Conservation (phyloP, 1,140 invertebrate genomes). For the Lethocerus indicus region DNA sequence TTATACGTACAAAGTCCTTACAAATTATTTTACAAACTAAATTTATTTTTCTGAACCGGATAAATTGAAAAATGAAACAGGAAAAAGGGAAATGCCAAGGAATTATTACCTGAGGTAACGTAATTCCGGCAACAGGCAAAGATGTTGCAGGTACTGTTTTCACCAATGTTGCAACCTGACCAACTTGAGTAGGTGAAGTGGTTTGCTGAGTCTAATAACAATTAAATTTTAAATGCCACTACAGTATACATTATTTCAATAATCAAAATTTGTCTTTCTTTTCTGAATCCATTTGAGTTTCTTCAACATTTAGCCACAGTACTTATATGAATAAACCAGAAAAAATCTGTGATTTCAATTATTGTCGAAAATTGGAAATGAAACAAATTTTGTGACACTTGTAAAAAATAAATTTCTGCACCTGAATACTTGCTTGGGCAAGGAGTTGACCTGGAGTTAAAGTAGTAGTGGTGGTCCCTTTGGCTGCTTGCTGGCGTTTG, state of each 20-base stretch:
- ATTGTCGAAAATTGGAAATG: too few relatives aligned
- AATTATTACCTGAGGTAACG: constrained; percentile 16
- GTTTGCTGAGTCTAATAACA: constrained; percentile 22
- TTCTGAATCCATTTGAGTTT: too few relatives aligned
- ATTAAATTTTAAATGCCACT: too few relatives aligned
- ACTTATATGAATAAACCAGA: too few relatives aligned
- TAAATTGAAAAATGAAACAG: not conserved
- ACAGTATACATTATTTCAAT: too few relatives aligned
- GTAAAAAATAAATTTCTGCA: too few relatives aligned
- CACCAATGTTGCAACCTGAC: constrained; percentile 36
- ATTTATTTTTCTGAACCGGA: not conserved
- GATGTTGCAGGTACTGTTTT: constrained; percentile 32
- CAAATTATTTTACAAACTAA: not conserved
- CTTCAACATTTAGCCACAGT: too few relatives aligned
- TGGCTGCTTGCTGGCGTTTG: constrained; percentile 38
- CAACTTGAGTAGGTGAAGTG: constrained; percentile 24
- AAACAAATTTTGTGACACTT: too few relatives aligned
- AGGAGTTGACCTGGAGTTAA: constrained; percentile 34
- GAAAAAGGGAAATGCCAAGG: not conserved
- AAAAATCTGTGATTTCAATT: too few relatives aligned
- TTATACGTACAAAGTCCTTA: not conserved
- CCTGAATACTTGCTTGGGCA: constrained; percentile 33
- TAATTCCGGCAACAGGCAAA: constrained; percentile 13
- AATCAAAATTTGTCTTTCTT: too few relatives aligned
- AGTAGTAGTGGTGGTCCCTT: constrained; percentile 22